Conservation (phyloP, 2,888 invertebrate genomes). For the Tenthredo notha region DNA sequence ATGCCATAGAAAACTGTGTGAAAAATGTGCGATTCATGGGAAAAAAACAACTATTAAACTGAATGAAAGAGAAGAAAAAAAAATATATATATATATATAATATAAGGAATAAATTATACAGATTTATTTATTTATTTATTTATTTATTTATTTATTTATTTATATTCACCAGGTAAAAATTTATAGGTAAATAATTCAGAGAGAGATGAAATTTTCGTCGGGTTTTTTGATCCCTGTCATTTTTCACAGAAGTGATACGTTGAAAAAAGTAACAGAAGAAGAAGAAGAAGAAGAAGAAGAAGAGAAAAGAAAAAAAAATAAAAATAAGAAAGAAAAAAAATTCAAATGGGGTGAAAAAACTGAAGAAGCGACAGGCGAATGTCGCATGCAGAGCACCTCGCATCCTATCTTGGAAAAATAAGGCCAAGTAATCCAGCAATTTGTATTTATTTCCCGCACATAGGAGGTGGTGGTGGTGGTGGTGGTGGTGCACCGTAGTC, state of each 20-base stretch:
- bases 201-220: not conserved
- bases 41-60: not conserved
- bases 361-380: constrained; percentile 34
- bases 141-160: no score
- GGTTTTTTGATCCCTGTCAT: not conserved
- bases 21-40: not conserved
- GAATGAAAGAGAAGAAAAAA: no score
- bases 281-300: not conserved
- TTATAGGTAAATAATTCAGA: constrained; percentile 3
- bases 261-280: not conserved
- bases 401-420: constrained; percentile 57
- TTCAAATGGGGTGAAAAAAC: constrained; percentile 33
- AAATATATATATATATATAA: no score
- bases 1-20: not conserved
- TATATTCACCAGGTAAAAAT: not conserved
- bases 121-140: no score
- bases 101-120: no score
- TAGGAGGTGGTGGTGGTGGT: not conserved
- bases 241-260: not conserved
- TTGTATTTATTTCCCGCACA: constrained; percentile 77
- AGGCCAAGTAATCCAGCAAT: constrained; percentile 77
- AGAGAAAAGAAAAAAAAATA: not conserved
- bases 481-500: not conserved
- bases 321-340: not conserved
- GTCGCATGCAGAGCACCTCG: constrained; percentile 41